Percentiles rank a stretch among this genome's conserved stretches.
Conservation (phyloP, 1,140 invertebrate species). For the Nebria ingens region DNA sequence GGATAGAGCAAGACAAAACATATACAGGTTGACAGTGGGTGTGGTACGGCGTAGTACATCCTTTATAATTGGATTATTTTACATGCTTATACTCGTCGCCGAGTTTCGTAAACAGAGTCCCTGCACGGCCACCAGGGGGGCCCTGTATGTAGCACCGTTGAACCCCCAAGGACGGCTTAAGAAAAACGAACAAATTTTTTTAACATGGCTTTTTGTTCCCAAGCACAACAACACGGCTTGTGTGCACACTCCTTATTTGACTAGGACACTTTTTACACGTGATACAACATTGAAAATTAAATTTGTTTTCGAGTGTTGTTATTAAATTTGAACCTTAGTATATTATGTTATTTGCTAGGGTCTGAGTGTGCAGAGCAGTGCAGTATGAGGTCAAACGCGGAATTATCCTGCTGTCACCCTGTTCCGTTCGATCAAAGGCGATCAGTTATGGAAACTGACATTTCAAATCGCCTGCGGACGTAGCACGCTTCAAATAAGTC, state of each 20-base stretch:
- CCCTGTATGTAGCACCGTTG: too few species aligned
- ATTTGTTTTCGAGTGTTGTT: too few species aligned
- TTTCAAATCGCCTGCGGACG: not conserved
- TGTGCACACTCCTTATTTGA: not conserved
- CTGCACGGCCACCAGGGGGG: not conserved
- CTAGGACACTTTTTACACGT: not conserved
- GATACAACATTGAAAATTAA: too few species aligned
- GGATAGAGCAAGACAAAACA: too few species aligned
- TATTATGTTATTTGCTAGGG: too few species aligned
- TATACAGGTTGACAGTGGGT: not conserved
- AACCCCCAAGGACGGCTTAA: not conserved
- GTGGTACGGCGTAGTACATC: not conserved
- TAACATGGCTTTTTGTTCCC: not conserved
- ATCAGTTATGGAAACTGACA: not conserved
- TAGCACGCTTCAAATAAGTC: not conserved
- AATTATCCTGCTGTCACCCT: too few species aligned
- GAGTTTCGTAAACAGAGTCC: not conserved
- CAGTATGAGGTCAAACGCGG: not conserved
- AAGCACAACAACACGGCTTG: not conserved
- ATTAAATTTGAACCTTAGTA: not conserved
- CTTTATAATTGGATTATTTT: slow-evolving; percentile 9
- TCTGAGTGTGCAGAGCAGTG: not conserved
- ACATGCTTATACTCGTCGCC: not conserved
- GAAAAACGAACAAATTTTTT: slow-evolving; percentile 7
- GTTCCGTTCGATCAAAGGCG: not conserved